Evolutionary conservation across 2,797 vertebrate genomes (phyloP).

Genomic region (Lycodopsis pacificus): DNA sequence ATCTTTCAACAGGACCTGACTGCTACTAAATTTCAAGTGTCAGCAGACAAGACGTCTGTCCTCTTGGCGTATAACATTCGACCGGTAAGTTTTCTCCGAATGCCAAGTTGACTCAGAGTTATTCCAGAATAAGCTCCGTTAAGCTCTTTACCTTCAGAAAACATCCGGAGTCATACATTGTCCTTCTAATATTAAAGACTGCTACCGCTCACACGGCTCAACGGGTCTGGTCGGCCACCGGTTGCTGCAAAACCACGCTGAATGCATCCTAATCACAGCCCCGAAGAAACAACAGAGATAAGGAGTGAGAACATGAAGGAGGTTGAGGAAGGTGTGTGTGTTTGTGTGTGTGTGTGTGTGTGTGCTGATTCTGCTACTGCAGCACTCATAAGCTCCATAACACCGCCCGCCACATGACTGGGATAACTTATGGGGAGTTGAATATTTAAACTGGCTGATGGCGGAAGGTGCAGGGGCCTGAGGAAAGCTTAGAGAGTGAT

Average conservation of each 20-base stretch:
- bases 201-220: conserved; percentile 28
- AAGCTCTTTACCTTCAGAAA: conserved; percentile 22
- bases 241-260: conserved; percentile 42
- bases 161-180: conserved; percentile 44
- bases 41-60: conserved; percentile 86
- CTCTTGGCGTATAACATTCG: conserved; percentile 85
- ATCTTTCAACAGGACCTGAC: conserved; percentile 78
- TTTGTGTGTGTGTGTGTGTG: conserved; percentile 21
- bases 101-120: conserved; percentile 13
- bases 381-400: conserved; percentile 55
- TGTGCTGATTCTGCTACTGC: conserved; percentile 56
- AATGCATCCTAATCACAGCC: conserved; percentile 65
- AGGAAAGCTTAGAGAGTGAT: conserved; percentile 54
- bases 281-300: conserved; percentile 35
- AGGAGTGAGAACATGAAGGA: conserved; percentile 35
- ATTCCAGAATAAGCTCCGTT: conserved; percentile 14
- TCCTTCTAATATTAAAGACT: conserved; percentile 48
- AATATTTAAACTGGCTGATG: conserved; percentile 74
- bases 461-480: conserved; percentile 44
- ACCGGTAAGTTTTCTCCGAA: conserved; percentile 78
- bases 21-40: conserved; percentile 82
- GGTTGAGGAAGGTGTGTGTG: conserved; percentile 34
- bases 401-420: conserved; percentile 46
- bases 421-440: conserved; percentile 68
- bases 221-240: not conserved